Percentiles rank a stretch among this genome's conserved stretches.
Evolutionary conservation across 2,113 vertebrate genomes (phyloP).

Genomic region (Hiodon tergisus): DNA sequence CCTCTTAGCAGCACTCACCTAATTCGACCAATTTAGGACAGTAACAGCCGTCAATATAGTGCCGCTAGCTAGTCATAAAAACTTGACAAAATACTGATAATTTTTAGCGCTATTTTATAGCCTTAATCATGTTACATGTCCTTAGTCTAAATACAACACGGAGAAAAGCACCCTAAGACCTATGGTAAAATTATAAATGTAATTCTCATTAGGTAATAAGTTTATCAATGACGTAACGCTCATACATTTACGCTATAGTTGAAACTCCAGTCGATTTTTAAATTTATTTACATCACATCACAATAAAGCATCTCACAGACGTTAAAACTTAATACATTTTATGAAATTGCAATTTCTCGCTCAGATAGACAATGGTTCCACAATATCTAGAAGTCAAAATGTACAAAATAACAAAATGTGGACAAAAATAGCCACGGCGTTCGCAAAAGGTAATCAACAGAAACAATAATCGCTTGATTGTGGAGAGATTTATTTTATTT

Average conservation of each 20-base stretch:
- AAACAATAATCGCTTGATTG: neutral
- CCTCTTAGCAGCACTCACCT: constrained; percentile 65
- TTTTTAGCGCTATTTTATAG: no score
- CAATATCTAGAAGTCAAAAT: neutral
- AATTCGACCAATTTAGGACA: constrained; percentile 74
- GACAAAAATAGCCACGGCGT: neutral
- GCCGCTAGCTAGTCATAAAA: neutral
- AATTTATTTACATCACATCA: constrained; percentile 24
- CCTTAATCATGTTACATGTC: no score
- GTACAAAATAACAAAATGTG: neutral
- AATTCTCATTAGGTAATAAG: neutral
- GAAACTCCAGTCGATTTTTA: constrained; percentile 14
- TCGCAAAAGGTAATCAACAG: constrained; percentile 1
- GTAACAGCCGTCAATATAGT: constrained; percentile 67
- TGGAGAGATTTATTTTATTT: no score
- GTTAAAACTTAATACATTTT: no score
- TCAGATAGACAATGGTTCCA: neutral
- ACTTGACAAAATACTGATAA: neutral
- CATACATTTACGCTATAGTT: constrained; percentile 11
- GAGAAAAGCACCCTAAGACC: no score
- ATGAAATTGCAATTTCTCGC: neutral
- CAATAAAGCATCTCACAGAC: constrained; percentile 25
- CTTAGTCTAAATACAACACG: no score
- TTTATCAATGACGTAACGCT: constrained; percentile 7
- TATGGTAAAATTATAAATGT: no score